Conservation (phyloP, 2,888 invertebrate genomes). For the Hypercompe scribonia region DNA sequence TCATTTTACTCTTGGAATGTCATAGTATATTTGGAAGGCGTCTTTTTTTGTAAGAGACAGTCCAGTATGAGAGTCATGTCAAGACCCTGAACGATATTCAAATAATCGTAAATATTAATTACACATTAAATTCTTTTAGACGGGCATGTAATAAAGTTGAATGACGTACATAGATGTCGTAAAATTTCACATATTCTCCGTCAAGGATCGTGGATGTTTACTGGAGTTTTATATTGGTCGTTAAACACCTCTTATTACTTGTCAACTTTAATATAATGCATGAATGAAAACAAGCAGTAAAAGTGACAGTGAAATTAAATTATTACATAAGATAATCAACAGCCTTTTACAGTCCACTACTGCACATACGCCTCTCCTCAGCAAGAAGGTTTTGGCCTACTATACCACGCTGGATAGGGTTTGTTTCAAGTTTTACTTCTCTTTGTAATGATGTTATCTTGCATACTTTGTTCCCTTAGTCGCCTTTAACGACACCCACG, state of each 20-base stretch:
- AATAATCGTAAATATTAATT: not conserved
- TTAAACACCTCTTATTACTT: not conserved
- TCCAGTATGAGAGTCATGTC: not conserved
- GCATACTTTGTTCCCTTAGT: no score
- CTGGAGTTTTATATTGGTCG: constrained; percentile 14
- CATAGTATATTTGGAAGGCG: not conserved
- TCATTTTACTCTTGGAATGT: not conserved
- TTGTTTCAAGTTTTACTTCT: no score
- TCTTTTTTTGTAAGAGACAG: not conserved
- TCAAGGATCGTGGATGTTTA: constrained; percentile 29
- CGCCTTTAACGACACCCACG: no score
- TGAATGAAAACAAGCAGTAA: not conserved
- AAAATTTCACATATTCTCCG: constrained; percentile 30
- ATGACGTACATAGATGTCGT: constrained; percentile 15
- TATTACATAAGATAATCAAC: not conserved
- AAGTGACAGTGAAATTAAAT: not conserved
- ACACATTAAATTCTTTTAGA: constrained; percentile 13
- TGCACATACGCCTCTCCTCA: no score
- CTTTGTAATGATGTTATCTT: no score
- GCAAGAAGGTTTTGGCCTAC: no score
- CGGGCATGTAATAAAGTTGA: not conserved
- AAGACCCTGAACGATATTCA: not conserved
- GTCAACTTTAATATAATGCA: not conserved
- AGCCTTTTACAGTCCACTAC: no score
- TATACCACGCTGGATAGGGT: no score